Base-by-base conservation (phyloP, 2,797 vertebrate species). In the Enteromius radiatus region DNA sequence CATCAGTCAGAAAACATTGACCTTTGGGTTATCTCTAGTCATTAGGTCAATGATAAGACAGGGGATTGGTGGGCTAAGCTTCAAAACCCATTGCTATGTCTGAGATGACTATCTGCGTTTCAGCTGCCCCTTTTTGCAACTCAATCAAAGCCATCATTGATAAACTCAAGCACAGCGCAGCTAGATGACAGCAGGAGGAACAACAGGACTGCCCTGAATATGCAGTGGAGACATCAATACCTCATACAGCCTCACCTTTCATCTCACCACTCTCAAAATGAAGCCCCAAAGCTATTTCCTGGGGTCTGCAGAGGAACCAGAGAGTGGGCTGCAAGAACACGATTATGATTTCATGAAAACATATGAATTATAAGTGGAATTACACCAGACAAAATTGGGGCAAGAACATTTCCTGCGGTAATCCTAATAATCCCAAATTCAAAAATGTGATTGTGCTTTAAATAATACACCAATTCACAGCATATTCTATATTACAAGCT, bases 171-270 rank as follows among this genome's bases (percentile, higher is more conserved):
- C 80, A 59, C 3, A 31, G 26, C 47, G 3, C 73, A 59, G 36
- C 71, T 45, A 76, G 73, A 76, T 76, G 73, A 82, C 63, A 68
- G 63, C 49, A 56, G 69, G 87, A 47, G 68, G 86, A 89, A 87
- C 85, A 88, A 84, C 82, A 45, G 69, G 87, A 90, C 82, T 89
- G 92, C 79, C 90, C 91, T 92, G 87, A 90, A 94, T 93, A 85
- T 86, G 87, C 87, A 78, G 79, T 88, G 89, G 73, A 86, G 86
- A 83, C 80, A 23, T 90, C 88, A 87, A 87, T 88, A 90, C 70
- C 71, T 63, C 80, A 84, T 85, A 81, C 77, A 49, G 84, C 82
- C 47, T 85, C 75, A 87, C 89, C 84, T 88, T 90, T 92, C 89
- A 90, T 90, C 88, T 90, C 77, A 68, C 87, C 79, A 68, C 41